Evolutionary conservation across 2,888 invertebrate genomes (phyloP), one percentile per base, ranked within the genome.

Genomic region (Taphrorychus bicolor): DNA sequence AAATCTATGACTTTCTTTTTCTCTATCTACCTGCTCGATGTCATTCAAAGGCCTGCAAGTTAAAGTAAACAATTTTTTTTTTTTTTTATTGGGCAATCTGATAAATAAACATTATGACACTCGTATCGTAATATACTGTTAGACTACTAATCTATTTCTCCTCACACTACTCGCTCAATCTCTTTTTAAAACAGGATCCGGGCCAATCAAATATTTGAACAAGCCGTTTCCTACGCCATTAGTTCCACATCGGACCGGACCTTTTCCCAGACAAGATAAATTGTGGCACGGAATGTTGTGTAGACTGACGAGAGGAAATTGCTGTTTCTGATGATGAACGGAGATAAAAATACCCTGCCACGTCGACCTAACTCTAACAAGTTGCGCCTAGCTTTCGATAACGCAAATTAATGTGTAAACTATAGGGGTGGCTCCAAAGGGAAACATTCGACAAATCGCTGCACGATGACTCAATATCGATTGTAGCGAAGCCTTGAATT

Each of bases 241-340:
- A 64, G 57, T 64, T 64, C 57, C 32, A 9, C 17, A 21, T 24
- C 41, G 52, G 21, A 18, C 49, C 59, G 49, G 41, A 62, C 45
- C 45, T 53, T 52, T 58, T 58, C 18, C 42, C 9, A n/a, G 52
- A 56, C 19, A 59, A 57, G 61, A 67, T 58, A 67, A 59, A 56
- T 60, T 45, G 63, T 40, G 21, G 41, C 17, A 19, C 40, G 49
- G 57, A 60, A 64, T 48, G 58, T 56, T 54, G 48, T 53, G 59
- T 59, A 57, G 49, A 51, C 56, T 17, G 64, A 63, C 68, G 53
- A 21, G 53, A 49, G 69, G 51, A 69, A 65, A 60, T 69, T 64
- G 56, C 57, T 56, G 60, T 57, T 60, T 52, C 45, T 45, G 64
- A 57, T 56, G 56, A 60, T 49, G 57, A 62, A 61, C 21, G 24